Percentiles rank a stretch among this genome's conserved stretches.
Conservation (phyloP, 2,113 vertebrate genomes). For the Bungarus multicinctus region DNA sequence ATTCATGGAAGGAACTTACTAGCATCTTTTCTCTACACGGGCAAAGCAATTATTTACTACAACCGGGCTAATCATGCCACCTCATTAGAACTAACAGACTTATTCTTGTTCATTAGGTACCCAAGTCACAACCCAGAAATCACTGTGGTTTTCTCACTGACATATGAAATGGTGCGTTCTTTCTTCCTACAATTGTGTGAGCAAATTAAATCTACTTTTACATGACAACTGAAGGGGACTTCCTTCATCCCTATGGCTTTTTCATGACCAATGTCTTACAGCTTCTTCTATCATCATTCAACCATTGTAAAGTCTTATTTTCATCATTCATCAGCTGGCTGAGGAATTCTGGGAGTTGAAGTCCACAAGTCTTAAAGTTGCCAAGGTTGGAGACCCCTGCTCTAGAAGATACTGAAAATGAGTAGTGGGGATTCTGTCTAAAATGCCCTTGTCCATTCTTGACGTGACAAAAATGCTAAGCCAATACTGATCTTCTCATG, state of each 20-base stretch:
- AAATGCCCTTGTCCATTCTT: not conserved
- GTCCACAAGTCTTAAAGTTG: too few relatives aligned
- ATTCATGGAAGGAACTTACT: not conserved
- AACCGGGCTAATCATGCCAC: not conserved
- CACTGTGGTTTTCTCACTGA: too few relatives aligned
- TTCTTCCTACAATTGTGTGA: not conserved
- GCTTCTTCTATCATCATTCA: not conserved
- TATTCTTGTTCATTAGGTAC: too few relatives aligned
- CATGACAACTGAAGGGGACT: not conserved
- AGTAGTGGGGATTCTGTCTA: not conserved
- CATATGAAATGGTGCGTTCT: not conserved
- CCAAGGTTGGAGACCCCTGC: too few relatives aligned
- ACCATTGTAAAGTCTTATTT: not conserved
- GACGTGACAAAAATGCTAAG: not conserved
- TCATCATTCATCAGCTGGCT: too few relatives aligned
- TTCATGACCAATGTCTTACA: not conserved
- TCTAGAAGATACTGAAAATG: not conserved
- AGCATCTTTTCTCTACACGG: not conserved
- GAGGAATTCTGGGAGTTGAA: too few relatives aligned
- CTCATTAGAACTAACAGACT: not conserved
- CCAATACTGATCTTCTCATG: not conserved
- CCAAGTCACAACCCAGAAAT: not conserved
- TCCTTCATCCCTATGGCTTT: not conserved
- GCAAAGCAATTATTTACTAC: too few relatives aligned
- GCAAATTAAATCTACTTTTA: not conserved